Evolutionary conservation across 2,113 vertebrate species (phyloP), one percentile per base, ranked within the genome.

Genomic region (Jacana jacana): DNA sequence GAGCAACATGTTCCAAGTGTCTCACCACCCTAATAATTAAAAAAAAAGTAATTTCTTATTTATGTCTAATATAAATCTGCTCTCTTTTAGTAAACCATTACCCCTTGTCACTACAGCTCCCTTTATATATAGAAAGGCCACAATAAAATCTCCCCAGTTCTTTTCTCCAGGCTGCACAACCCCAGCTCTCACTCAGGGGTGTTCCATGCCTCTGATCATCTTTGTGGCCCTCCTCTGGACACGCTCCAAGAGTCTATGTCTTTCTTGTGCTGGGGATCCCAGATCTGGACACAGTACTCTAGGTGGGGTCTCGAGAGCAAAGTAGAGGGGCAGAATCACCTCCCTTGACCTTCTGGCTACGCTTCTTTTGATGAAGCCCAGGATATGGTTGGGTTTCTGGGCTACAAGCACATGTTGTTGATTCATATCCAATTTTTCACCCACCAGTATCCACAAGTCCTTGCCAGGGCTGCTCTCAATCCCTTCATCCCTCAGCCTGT

Each of bases 281-380:
- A 35, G 68, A 57, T 19, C 18, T 71, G 30, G 17, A n/a, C 5
- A 6, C 17, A 35, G 22, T 6, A n/a, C 25, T 65, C 4, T 19
- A 22, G 14, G 6, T 52, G 20, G 44, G 8, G 9, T 83, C 51
- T 82, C 37, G 10, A 64, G 46, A 46, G 35, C 0, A 0, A 42
- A 64, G 15, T 0, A 52, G 58, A 77, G 44, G 13, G 49, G 4
- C 9, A 79, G 55, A 86, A 58, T 77, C 42, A 3, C 35, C 11
- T 91, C 78, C 39, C 19, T 72, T 0, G 0, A 5, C 35, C 16
- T 72, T 28, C 72, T 87, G 64, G 25, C 23, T 25, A 3, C 0
- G 0, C 9, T 49, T 16, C 31, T 77, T 89, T 25, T 65, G 44
- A 22, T 78, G 30, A 28, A 80, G 39, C 17, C 54, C n/a, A 16